Evolutionary conservation across 2,888 invertebrate species (phyloP).

Genomic region (Nyleta sp.): DNA sequence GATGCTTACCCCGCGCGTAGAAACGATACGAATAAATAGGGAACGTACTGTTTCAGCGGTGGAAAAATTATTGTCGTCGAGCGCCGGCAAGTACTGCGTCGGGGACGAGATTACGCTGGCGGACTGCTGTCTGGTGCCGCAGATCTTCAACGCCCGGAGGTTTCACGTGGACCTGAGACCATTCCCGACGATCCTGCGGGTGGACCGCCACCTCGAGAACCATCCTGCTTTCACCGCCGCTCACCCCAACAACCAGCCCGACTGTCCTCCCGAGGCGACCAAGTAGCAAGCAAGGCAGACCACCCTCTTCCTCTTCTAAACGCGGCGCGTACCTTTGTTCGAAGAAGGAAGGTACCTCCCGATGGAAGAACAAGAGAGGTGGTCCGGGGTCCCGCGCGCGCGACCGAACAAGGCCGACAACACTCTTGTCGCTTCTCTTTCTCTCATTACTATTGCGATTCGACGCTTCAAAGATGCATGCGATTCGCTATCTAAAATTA

Average conservation of each 20-base stretch:
- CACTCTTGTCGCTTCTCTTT: conserved; percentile 52
- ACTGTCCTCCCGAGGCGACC: conserved; percentile 95
- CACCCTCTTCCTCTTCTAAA: conserved; percentile 82
- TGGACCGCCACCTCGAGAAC: conserved; percentile 92
- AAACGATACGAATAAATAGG: conserved; percentile 39
- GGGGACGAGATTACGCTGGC: conserved; percentile 97
- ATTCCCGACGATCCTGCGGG: conserved; percentile 94
- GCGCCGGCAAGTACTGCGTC: conserved; percentile 95
- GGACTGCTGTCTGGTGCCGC: conserved; percentile 97
- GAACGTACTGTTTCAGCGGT: conserved; percentile 85
- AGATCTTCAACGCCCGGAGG: conserved; percentile 97
- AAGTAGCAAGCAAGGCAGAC: conserved; percentile 85
- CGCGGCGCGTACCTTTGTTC: conserved; percentile 40
- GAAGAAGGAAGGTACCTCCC: conserved; percentile 51
- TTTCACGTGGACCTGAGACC: conserved; percentile 96
- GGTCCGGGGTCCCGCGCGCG: conserved; percentile 69
- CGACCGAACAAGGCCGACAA: conserved; percentile 62
- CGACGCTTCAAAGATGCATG: conserved; percentile 62
- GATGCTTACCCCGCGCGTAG: conserved; percentile 28
- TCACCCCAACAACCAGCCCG: conserved; percentile 96
- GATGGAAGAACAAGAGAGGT: conserved; percentile 70
- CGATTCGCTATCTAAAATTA: conserved; percentile 65
- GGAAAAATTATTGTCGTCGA: conserved; percentile 92
- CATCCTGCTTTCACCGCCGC: conserved; percentile 96
- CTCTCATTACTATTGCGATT: conserved; percentile 53